Base-by-base conservation (phyloP, 2,888 invertebrate genomes). In the Pseudeuparius sepicola region DNA sequence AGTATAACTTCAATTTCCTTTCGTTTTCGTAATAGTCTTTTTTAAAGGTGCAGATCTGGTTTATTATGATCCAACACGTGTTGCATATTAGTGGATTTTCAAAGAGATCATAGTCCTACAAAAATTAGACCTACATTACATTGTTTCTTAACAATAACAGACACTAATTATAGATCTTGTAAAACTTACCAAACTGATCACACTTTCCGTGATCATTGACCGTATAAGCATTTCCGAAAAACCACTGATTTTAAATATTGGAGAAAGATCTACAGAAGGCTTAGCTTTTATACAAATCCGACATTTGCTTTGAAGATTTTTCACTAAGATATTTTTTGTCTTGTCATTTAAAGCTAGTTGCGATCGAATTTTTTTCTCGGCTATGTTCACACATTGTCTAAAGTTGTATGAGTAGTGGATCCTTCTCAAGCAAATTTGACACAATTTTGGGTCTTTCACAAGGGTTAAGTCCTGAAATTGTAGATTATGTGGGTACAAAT, bases 61-160 rank as follows among this genome's bases (percentile, higher is more conserved):
- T 15, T 3, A 26, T n/a, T 23, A 32, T 37, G 31, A 26, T 12
- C 37, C 37, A 37, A 26, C 37, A 37, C 18, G 10, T 25, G 6
- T 20, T 26, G 27, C 37, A 37, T 1, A 33, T 16, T 4, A 37
- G 20, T 26, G 37, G 37, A 11, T 26, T 37, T 25, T 26, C 15
- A 14, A 26, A 31, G 11, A 37, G 4, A 24, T 37, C 20, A 23
- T 20, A 37, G 28, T 16, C 10, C 37, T 37, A 20, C 24, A 37
- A 37, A 16, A 12, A 16, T 28, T 29, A 3, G 26, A 14, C 4
- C 2, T 3, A 10, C 13, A 15, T 7, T n/a, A n/a, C n/a, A n/a
- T n/a, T n/a, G n/a, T n/a, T n/a, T n/a, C 10, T n/a, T 20, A 29
- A 16, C 3, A 34, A 30, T n/a, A n/a, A n/a, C n/a, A n/a, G n/a